Conservation (phyloP, 2,797 vertebrate genomes). For the Gila robusta region DNA sequence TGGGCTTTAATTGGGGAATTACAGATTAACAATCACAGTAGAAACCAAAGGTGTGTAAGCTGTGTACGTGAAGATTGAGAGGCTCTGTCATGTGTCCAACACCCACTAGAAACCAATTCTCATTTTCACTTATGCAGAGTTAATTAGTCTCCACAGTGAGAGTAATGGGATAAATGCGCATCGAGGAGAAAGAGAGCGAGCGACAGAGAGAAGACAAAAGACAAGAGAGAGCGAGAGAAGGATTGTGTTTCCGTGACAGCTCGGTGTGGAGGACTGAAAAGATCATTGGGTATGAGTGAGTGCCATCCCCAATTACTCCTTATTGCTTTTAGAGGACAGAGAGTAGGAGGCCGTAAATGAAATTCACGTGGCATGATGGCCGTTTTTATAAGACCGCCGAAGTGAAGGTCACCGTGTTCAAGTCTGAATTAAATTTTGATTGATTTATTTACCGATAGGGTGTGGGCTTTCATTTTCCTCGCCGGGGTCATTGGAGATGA, state of each 20-base stretch:
- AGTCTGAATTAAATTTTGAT: constrained; percentile 64
- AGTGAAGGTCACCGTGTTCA: constrained; percentile 53
- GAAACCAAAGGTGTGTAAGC: constrained; percentile 43
- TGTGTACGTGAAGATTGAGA: constrained; percentile 16
- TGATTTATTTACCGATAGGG: constrained; percentile 65
- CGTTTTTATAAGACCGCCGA: constrained; percentile 59
- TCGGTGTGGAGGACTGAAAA: constrained; percentile 48
- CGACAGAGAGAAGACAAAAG: constrained; percentile 15
- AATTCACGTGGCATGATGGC: constrained; percentile 57
- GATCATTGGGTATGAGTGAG: constrained; percentile 63
- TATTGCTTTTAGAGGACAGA: constrained; percentile 64
- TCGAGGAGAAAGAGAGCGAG: constrained; percentile 24
- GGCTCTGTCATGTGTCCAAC: constrained; percentile 43
- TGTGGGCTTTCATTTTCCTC: constrained; percentile 59
- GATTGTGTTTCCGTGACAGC: constrained; percentile 49
- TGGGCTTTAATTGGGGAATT: constrained; percentile 54
- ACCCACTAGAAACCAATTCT: constrained; percentile 55
- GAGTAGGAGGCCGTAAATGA: constrained; percentile 57
- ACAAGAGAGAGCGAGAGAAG: constrained; percentile 23
- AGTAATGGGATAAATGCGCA: constrained; percentile 55
- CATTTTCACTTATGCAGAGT: constrained; percentile 64
- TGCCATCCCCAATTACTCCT: constrained; percentile 64
- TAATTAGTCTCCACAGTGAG: constrained; percentile 58
- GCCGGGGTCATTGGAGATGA: constrained; percentile 55
- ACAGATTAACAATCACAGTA: constrained; percentile 50